These are phyloP conservation scores for Chloroceryle amazona DNA, from an alignment of 2,797 vertebrate species.

Conservation along the genomic window DNA sequence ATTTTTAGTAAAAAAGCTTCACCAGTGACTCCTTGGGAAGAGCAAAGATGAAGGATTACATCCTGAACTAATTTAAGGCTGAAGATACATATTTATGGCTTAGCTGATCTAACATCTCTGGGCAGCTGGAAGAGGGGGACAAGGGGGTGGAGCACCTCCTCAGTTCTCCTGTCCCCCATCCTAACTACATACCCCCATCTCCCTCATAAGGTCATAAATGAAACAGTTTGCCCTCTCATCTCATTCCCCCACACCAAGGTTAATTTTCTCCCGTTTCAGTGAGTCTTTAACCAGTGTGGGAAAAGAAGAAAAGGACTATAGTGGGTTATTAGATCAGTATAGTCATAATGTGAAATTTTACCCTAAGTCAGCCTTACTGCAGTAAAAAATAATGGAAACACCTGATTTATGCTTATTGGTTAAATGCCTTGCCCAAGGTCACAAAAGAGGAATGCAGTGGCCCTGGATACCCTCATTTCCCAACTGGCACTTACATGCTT, in stretches of 20 bases:
- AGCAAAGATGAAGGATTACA: not conserved
- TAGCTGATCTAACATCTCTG: not conserved
- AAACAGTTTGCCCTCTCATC: not conserved
- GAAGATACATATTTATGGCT: not conserved
- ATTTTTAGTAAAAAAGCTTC: not conserved
- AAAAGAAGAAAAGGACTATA: not conserved
- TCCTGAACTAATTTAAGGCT: not conserved
- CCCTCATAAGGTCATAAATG: not conserved
- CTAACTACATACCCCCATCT: not conserved
- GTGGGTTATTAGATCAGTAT: not conserved
- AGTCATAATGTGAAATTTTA: not conserved
- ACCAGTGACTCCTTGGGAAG: not conserved
- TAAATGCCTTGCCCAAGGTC: not conserved
- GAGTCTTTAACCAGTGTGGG: not conserved
- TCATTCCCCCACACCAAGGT: not conserved
- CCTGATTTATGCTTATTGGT: not conserved
- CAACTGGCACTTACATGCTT: not conserved
- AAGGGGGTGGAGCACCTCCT: not conserved
- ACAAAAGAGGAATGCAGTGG: not conserved
- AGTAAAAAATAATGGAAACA: not conserved
- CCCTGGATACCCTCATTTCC: not conserved
- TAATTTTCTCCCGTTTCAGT: not conserved
- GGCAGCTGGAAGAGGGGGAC: not conserved
- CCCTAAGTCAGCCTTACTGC: not conserved
- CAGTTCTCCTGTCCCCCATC: not conserved